phyloP scores from a whole-genome alignment of 2,113 vertebrate species.

The Heteronetta atricapilla region DNA sequence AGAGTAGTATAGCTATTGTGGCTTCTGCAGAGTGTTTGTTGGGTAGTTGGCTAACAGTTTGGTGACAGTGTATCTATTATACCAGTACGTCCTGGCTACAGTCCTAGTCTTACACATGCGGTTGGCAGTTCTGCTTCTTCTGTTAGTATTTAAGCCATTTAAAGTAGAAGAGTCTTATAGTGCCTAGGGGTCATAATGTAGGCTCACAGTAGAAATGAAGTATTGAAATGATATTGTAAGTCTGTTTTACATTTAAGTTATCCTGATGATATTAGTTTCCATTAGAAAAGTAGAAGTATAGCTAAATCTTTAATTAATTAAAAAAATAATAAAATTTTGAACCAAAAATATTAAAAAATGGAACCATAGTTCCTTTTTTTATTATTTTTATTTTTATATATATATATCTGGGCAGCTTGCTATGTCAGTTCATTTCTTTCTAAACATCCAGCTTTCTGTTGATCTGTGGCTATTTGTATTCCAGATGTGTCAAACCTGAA shows the following conservation, averaged over 20 bases:
- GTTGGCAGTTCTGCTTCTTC: constrained; percentile 5
- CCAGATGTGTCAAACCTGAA: background rate
- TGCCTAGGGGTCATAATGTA: background rate
- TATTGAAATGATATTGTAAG: background rate
- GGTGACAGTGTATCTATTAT: constrained; percentile 51
- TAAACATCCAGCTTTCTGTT: background rate
- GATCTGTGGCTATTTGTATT: background rate
- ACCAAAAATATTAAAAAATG: too few relatives aligned
- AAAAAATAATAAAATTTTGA: background rate
- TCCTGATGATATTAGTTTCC: background rate
- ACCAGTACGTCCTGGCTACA: constrained; percentile 23
- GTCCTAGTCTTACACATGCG: constrained; percentile 19
- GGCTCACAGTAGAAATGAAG: background rate
- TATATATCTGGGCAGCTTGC: background rate
- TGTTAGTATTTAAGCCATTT: background rate
- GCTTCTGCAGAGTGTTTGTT: constrained; percentile 3
- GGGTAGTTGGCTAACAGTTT: background rate
- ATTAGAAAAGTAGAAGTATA: background rate
- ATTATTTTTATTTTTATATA: too few relatives aligned
- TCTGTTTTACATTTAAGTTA: background rate
- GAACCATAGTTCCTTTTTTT: background rate
- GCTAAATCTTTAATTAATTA: background rate
- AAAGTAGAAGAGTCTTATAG: constrained; percentile 1
- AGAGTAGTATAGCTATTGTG: background rate
- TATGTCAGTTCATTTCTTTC: background rate